These are phyloP conservation scores for Poeciliopsis occidentalis DNA, from an alignment of 2,113 vertebrate species.

Conservation along the genomic window DNA sequence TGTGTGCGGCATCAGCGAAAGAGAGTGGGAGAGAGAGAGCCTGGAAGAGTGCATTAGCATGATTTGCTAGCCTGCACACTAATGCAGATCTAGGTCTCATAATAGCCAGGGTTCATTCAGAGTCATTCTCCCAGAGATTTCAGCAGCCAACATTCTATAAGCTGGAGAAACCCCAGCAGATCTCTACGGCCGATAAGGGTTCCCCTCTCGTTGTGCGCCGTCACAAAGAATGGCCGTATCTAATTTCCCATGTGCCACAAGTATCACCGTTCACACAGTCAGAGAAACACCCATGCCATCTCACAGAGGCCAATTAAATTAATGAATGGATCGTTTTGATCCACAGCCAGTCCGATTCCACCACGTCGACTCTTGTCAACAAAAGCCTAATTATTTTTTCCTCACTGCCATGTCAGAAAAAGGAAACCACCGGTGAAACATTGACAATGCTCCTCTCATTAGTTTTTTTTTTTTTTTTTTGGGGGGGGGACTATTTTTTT, in stretches of 20 bases:
- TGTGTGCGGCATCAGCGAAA: slow-evolving; percentile 35
- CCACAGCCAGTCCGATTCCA: slow-evolving; percentile 52
- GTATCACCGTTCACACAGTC: slow-evolving; percentile 62
- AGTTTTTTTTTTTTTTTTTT: slow-evolving; percentile 38
- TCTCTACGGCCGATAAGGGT: slow-evolving; percentile 70
- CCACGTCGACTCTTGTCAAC: slow-evolving; percentile 68
- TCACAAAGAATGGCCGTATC: slow-evolving; percentile 65
- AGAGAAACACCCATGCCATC: slow-evolving; percentile 66
- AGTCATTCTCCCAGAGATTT: slow-evolving; percentile 74
- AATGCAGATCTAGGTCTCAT: slow-evolving; percentile 65
- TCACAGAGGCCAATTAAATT: slow-evolving; percentile 70
- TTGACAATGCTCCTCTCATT: slow-evolving; percentile 52
- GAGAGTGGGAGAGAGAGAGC: slow-evolving; percentile 23
- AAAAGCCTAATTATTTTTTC: slow-evolving; percentile 76
- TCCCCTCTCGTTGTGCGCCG: slow-evolving; percentile 54
- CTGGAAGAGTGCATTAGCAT: slow-evolving; percentile 62
- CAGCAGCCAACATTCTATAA: slow-evolving; percentile 72
- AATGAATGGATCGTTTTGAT: slow-evolving; percentile 75
- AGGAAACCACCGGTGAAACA: slow-evolving; percentile 29
- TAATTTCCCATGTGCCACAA: slow-evolving; percentile 70
- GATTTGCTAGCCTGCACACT: slow-evolving; percentile 74
- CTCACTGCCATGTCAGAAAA: slow-evolving; percentile 25
- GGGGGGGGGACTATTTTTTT: slow-evolving; percentile 5
- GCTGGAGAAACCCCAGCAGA: slow-evolving; percentile 60
- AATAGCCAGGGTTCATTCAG: slow-evolving; percentile 64